phyloP scores from a whole-genome alignment of 2,797 vertebrate genomes.

The Kryptolebias ocellatus region DNA sequence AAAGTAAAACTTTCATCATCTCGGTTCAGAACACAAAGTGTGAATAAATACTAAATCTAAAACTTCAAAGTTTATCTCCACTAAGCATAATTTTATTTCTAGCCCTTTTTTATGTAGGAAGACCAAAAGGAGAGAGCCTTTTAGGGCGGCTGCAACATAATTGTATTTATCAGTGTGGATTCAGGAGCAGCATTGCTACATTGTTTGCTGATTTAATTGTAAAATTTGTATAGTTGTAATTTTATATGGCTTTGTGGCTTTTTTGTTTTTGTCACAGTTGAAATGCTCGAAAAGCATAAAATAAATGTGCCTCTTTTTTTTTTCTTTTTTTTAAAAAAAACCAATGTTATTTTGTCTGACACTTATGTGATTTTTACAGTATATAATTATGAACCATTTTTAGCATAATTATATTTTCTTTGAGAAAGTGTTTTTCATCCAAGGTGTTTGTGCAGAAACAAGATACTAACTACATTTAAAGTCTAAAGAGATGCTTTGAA shows the following conservation, averaged over 20 bases:
- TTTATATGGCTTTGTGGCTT: conserved; percentile 30
- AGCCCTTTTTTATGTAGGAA: conserved; percentile 41
- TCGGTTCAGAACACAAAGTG: conserved; percentile 12
- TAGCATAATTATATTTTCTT: too few species aligned
- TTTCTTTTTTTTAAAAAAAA: background rate
- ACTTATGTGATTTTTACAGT: too few species aligned
- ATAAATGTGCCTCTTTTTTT: conserved; percentile 36
- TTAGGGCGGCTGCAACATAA: conserved; percentile 19
- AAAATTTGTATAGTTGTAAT: conserved; percentile 49
- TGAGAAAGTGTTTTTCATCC: too few species aligned
- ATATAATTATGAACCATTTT: too few species aligned
- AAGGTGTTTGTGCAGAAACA: too few species aligned
- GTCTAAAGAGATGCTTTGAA: too few species aligned
- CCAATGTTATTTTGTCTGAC: too few species aligned
- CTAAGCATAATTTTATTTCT: conserved; percentile 37
- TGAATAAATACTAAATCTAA: conserved; percentile 23
- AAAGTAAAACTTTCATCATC: conserved; percentile 67
- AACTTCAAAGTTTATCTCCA: conserved; percentile 33
- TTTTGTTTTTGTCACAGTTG: conserved; percentile 41
- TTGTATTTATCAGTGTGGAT: conserved; percentile 19
- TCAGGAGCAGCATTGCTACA: conserved; percentile 38
- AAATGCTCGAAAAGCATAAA: conserved; percentile 36
- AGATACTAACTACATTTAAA: too few species aligned
- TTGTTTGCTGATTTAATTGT: conserved; percentile 48
- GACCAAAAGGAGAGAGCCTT: background rate